Percentiles rank a stretch among this genome's conserved stretches.
Conservation (phyloP, 2,888 invertebrate genomes). For the Chloroclysta siterata region DNA sequence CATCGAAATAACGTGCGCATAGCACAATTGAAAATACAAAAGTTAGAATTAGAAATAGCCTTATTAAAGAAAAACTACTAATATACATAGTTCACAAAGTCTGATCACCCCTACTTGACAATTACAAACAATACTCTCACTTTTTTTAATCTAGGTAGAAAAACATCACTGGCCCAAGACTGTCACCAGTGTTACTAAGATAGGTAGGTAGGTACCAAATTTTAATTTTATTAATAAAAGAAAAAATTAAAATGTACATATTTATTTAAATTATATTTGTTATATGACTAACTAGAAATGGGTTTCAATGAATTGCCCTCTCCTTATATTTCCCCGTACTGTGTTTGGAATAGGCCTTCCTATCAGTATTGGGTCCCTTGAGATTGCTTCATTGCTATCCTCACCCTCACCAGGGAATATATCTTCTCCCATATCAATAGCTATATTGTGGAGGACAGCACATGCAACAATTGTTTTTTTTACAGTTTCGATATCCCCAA, state of each 20-base stretch:
- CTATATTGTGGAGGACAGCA: not conserved
- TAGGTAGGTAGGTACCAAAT: no score
- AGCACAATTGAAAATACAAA: not conserved
- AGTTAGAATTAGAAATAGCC: not conserved
- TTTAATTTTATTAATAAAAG: no score
- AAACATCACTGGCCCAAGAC: no score
- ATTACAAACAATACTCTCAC: no score
- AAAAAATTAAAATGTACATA: no score
- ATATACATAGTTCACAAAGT: no score
- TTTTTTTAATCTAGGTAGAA: no score
- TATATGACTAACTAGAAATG: not conserved
- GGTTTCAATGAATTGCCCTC: not conserved
- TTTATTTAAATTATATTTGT: no score
- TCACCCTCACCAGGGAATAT: not conserved
- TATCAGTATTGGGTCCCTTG: not conserved
- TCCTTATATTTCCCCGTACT: not conserved
- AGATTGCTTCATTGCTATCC: not conserved
- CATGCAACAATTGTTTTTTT: constrained; percentile 2
- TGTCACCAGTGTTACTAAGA: no score
- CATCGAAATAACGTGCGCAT: not conserved
- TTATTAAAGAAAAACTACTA: not conserved
- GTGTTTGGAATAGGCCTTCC: not conserved
- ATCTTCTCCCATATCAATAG: not conserved
- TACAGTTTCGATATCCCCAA: not conserved
- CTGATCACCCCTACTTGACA: no score